These are phyloP conservation scores for Myrmecobius fasciatus DNA, from an alignment of 2,113 vertebrate genomes.

Conservation along the genomic window DNA sequence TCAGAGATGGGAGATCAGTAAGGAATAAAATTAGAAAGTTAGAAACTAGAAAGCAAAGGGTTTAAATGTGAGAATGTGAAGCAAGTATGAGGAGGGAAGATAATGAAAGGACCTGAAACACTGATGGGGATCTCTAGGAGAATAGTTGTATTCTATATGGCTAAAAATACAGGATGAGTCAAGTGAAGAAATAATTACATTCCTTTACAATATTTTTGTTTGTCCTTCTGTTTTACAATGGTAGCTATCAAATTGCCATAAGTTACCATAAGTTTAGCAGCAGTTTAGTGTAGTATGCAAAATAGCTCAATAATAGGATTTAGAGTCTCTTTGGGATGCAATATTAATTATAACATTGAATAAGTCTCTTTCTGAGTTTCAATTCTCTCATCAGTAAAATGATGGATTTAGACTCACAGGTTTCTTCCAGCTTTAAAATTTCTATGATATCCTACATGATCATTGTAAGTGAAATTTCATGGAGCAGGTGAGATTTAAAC, in stretches of 20 bases:
- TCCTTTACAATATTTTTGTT: neutral
- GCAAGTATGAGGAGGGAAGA: neutral
- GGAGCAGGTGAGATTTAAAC: neutral
- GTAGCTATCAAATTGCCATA: neutral
- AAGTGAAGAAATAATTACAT: neutral
- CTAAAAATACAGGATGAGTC: neutral
- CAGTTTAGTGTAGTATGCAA: neutral
- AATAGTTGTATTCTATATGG: neutral
- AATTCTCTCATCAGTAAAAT: neutral
- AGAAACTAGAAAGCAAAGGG: neutral
- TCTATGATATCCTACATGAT: neutral
- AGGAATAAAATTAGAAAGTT: neutral
- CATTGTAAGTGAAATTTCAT: neutral
- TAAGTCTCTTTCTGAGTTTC: neutral
- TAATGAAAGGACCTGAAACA: neutral
- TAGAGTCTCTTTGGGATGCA: neutral
- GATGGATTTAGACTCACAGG: neutral
- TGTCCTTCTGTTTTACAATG: neutral
- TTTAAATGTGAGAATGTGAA: neutral
- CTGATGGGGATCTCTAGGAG: neutral
- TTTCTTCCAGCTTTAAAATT: neutral
- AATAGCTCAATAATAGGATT: neutral
- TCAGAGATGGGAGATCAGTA: neutral
- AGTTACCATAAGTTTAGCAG: neutral
- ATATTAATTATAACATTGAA: neutral